These are phyloP conservation scores for Melanostoma scalare DNA, from an alignment of 2,888 invertebrate species.

Conservation along the genomic window DNA sequence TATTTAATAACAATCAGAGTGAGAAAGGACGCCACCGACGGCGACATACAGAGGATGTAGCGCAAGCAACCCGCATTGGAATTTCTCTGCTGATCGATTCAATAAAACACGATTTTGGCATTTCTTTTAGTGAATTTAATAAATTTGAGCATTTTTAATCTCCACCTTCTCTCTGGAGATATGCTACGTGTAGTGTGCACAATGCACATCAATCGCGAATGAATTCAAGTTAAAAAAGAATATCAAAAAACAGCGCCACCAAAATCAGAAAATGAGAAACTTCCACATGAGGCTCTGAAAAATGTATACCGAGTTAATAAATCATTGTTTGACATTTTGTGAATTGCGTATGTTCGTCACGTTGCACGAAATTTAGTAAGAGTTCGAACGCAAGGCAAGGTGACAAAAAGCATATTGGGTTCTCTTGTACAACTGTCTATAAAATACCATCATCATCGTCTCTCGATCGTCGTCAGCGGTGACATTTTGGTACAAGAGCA, in stretches of 20 bases:
- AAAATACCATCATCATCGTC: constrained; percentile 61
- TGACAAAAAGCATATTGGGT: constrained; percentile 72
- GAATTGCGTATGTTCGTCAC: constrained; percentile 70
- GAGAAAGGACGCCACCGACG: constrained; percentile 48
- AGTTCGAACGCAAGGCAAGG: constrained; percentile 68
- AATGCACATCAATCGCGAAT: not conserved
- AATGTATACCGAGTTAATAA: constrained; percentile 69
- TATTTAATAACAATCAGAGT: constrained; percentile 67
- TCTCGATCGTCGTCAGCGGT: constrained; percentile 38
- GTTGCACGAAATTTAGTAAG: constrained; percentile 72
- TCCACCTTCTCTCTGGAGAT: constrained; percentile 52
- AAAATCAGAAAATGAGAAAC: constrained; percentile 62
- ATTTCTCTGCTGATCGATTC: constrained; percentile 65
- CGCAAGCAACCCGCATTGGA: constrained; percentile 27
- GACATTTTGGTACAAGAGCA: constrained; percentile 45
- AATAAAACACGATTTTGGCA: constrained; percentile 71
- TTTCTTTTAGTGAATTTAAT: constrained; percentile 69
- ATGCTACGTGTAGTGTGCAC: not conserved
- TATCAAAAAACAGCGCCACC: constrained; percentile 60
- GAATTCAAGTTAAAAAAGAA: not conserved
- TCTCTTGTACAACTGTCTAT: constrained; percentile 65
- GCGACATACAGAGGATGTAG: constrained; percentile 24
- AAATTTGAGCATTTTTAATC: constrained; percentile 68
- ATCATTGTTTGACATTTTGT: constrained; percentile 69
- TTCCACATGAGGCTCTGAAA: constrained; percentile 56